Base-by-base conservation (phyloP, 2,888 invertebrate genomes). In the Ochropacha duplaris region DNA sequence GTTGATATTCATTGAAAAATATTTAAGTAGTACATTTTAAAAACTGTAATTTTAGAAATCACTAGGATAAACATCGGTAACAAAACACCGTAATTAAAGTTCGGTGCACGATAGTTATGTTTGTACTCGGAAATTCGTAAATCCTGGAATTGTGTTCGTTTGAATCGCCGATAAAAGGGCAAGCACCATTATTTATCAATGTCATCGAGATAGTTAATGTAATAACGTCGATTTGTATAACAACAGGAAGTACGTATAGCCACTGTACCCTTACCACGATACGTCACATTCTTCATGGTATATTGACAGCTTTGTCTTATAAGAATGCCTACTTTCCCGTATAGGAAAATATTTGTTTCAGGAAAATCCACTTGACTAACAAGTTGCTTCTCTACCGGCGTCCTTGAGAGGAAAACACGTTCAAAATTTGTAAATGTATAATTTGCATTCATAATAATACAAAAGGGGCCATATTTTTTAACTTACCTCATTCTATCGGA, bases 201-300 rank as follows among this genome's bases (percentile, higher is more conserved):
- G 79, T 76, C 78, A 57, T 55, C 36, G 50, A 55, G 62, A 59
- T 63, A 64, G 72, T 73, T 76, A 74, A 74, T 76, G 74, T 71
- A 72, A 72, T 76, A 79, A 79, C 74, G 58, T 72, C 76, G 71
- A 76, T 79, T 79, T 77, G 72, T 79, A 65, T 68, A 70, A 60
- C 61, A 60, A 57, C 60, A 59, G 72, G 66, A 74, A 71, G 68
- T 68, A 66, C 12, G 12, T 31, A 6, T 64, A 70, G 67, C 57
- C 71, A 73, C 50, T 68, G 59, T 50, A 54, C 65, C 62, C 57
- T 57, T 69, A 72, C 75, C 58, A 59, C 54, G 57, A 57, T 52
- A 57, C 58, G 64, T 70, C 71, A 62, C 57, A 61, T 54, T 55
- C 58, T 58, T 57, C 56, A 54, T 39, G 44, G 44, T 36, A 54